Percentiles rank a stretch among this genome's conserved stretches.
Conservation (phyloP, 2,113 vertebrate species). For the Ploceus nigricollis region DNA sequence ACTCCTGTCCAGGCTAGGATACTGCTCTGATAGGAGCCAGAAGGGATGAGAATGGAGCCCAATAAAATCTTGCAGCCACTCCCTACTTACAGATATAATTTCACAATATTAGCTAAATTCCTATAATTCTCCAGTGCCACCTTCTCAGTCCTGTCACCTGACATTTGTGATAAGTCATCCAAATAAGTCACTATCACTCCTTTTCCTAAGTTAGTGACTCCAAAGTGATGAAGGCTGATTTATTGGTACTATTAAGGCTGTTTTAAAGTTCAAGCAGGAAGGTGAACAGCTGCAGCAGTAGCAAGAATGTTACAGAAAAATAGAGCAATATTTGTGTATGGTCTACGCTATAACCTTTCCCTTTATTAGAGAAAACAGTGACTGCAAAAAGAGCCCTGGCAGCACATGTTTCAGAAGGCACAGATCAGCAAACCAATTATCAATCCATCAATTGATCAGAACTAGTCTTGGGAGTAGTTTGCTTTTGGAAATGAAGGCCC, state of each 20-base stretch:
- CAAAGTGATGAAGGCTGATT: not conserved
- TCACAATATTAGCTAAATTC: not conserved
- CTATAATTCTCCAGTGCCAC: not conserved
- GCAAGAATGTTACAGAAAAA: not conserved
- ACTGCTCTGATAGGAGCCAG: not conserved
- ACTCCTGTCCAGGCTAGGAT: not conserved
- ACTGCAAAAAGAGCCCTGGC: not conserved
- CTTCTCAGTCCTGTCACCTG: not conserved
- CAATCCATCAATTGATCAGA: slow-evolving; percentile 54
- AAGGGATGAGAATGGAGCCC: not conserved
- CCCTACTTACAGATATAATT: not conserved
- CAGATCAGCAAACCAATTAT: slow-evolving; percentile 33
- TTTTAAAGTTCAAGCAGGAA: slow-evolving; percentile 44
- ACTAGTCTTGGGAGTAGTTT: slow-evolving; percentile 57
- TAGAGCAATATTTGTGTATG: not conserved
- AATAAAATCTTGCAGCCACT: not conserved
- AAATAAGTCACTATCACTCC: not conserved
- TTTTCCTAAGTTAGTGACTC: not conserved
- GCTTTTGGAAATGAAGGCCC: slow-evolving; percentile 28
- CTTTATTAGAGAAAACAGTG: not conserved
- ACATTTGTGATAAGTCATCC: not conserved
- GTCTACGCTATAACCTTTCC: not conserved
- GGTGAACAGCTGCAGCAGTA: slow-evolving; percentile 1
- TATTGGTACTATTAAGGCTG: not conserved
- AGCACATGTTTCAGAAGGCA: not conserved